phyloP scores from a whole-genome alignment of 1,140 invertebrate genomes.

The Drosophila santomea region DNA sequence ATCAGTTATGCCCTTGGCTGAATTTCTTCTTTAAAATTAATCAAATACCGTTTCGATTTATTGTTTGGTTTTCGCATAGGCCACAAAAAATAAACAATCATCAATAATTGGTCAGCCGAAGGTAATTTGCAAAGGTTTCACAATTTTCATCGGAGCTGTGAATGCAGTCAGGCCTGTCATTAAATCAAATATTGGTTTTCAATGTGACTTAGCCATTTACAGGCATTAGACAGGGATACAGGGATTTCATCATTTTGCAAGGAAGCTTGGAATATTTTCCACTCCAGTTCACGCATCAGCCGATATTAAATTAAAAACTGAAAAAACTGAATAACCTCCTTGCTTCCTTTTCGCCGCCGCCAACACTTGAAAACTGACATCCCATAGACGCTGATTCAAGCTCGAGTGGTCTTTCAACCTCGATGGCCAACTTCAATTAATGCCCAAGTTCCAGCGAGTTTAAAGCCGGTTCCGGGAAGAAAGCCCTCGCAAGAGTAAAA shows the following conservation, averaged over 20 bases:
- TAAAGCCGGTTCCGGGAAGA: slow-evolving; percentile 21
- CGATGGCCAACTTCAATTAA: slow-evolving; percentile 43
- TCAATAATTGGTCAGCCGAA: slow-evolving; percentile 33
- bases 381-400: slow-evolving; percentile 41
- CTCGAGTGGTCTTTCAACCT: slow-evolving; percentile 24
- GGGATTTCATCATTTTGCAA: slow-evolving; percentile 20
- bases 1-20: slow-evolving; percentile 1
- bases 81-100: slow-evolving; percentile 24
- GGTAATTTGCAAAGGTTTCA: slow-evolving; percentile 27
- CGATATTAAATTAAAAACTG: slow-evolving; percentile 8
- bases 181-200: slow-evolving; percentile 27
- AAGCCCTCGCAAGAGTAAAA: slow-evolving; percentile 6
- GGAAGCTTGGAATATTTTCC: slow-evolving; percentile 21
- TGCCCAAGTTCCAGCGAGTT: slow-evolving; percentile 25
- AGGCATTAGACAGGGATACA: slow-evolving; percentile 11
- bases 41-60: slow-evolving; percentile 29
- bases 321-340: slow-evolving; percentile 12
- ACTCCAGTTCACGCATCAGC: slow-evolving; percentile 26
- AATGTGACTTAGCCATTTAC: slow-evolving; percentile 7
- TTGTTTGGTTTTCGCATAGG: slow-evolving; percentile 15
- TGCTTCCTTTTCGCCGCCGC: slow-evolving; percentile 5
- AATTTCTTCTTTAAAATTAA: slow-evolving; percentile 24
- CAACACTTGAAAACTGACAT: slow-evolving; percentile 33
- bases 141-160: slow-evolving; percentile 13
- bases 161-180: slow-evolving; percentile 28